Conservation (phyloP, 35 echinoderm and acorn worm species). For the Apostichopus californicus region DNA sequence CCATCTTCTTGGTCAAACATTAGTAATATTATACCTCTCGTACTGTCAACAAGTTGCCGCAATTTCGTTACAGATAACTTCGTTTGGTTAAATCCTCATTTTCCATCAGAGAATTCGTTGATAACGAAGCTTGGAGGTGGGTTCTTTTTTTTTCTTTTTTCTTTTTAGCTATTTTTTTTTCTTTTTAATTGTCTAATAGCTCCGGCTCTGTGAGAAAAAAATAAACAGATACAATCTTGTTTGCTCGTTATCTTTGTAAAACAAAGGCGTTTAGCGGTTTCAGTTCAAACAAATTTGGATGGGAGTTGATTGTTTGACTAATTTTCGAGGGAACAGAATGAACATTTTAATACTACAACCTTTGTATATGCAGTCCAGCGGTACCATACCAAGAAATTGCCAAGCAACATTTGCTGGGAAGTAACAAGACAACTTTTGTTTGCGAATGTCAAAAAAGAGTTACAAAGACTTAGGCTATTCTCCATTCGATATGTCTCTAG, state of each 20-base stretch:
- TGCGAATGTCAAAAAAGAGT: too few relatives aligned
- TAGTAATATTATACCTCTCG: conserved; percentile 30
- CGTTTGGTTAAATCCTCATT: conserved; percentile 12
- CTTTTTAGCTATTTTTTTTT: neutral
- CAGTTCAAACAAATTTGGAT: neutral
- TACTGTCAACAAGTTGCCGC: conserved; percentile 22
- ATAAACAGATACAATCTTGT: conserved; percentile 32
- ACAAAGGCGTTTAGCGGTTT: conserved; percentile 34
- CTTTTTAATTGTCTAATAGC: conserved; percentile 43
- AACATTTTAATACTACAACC: neutral
- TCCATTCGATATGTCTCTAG: too few relatives aligned
- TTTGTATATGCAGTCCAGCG: neutral
- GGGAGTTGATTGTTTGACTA: neutral
- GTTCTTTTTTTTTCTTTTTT: neutral
- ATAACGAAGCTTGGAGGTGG: neutral
- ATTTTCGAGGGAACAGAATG: neutral
- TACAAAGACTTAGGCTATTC: too few relatives aligned
- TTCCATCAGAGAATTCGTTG: neutral
- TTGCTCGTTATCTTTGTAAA: conserved; percentile 33
- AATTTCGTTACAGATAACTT: conserved; percentile 45
- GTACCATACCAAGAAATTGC: too few relatives aligned
- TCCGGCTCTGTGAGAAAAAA: neutral
- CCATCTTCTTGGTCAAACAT: conserved; percentile 10
- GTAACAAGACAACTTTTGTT: too few relatives aligned
- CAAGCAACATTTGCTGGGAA: too few relatives aligned